Evolutionary conservation across 2,888 invertebrate genomes (phyloP), one percentile per base, ranked within the genome.

Genomic region (Yponomeuta plumbellus): DNA sequence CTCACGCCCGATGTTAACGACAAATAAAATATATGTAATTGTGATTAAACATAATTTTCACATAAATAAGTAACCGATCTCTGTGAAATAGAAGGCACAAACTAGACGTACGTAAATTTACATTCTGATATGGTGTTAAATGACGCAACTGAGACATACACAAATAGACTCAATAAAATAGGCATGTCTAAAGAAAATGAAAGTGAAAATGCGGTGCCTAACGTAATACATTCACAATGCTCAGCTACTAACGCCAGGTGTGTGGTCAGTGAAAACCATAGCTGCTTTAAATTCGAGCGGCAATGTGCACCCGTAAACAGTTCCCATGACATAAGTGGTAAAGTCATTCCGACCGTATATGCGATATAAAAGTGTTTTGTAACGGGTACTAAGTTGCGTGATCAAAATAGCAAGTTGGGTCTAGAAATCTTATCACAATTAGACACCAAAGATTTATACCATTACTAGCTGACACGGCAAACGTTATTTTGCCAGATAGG

Each of bases 301-400:
- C 44, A 63, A 21, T 17, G 13, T 44, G 44, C 13, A 22, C 13
- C 44, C 63, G 63, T 63, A 63, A 63, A 63, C 63, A 22, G 11
- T 63, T 63, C 63, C 40, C 63, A 44, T 63, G 63, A 44, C 63
- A 63, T 63, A 44, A 63, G 17, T 22, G 21, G 8, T 34, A 34
- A 34, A 34, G 34, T 34, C 34, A 34, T 34, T 58, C 21, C 5
- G 44, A 13, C 13, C 13, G 44, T 52, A 52, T 17, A 17, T 17
- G 44, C 17, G 44, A 17, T 52, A 52, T 52, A 52, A 17, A 52
- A 52, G 44, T 52, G 44, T 52, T 52, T 52, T 52, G 44, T 52
- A 17, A 2, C 44, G 44, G 44, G 13, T 17, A 2, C 17, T 52
- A 17, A 13, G 44, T 17, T 13, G 17, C 44, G 44, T 52, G 44